phyloP scores from a whole-genome alignment of 2,797 vertebrate species.

The Ispidina lecontei region DNA sequence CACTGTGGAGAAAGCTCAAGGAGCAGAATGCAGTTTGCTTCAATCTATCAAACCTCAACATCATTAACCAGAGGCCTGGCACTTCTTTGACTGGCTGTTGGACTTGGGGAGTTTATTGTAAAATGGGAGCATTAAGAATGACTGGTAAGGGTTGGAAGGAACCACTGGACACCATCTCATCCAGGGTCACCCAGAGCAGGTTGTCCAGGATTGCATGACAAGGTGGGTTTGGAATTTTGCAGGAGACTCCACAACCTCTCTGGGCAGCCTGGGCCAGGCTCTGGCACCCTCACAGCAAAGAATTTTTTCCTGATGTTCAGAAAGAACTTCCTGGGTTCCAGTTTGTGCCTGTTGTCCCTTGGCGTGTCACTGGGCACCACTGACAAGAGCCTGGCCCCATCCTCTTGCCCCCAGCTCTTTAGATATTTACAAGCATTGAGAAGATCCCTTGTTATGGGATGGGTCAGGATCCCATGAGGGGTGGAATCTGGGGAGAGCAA shows the following conservation, averaged over 20 bases:
- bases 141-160: not conserved
- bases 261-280: not conserved
- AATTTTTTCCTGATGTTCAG: not conserved
- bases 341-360: not conserved
- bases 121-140: rapidly evolving
- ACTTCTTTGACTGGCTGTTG: not conserved
- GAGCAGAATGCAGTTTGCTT: not conserved
- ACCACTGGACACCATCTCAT: not conserved
- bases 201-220: not conserved
- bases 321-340: not conserved
- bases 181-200: not conserved
- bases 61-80: not conserved
- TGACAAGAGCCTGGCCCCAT: not conserved
- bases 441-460: not conserved
- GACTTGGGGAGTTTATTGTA: not conserved
- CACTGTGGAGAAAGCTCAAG: not conserved
- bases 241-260: not conserved
- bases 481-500: not conserved
- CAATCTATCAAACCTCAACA: not conserved
- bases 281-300: not conserved
- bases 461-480: rapidly evolving
- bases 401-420: not conserved
- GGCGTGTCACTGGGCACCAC: not conserved
- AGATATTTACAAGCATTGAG: not conserved
- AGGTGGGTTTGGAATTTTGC: not conserved